Evolutionary conservation across 2,888 invertebrate species (phyloP).

Genomic region (Noctua comes): DNA sequence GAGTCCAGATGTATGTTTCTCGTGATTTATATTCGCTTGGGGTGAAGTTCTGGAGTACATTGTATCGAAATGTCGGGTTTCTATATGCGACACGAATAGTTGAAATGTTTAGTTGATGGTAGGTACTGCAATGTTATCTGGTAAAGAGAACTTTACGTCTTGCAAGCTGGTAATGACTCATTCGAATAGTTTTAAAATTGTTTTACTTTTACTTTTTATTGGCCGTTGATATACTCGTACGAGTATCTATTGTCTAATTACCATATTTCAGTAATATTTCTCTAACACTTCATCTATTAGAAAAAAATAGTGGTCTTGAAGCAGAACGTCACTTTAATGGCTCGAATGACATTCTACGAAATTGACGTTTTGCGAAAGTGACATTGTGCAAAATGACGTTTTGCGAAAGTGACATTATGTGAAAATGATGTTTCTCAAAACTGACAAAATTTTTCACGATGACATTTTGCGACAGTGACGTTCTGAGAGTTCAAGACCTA

Average conservation of each 20-base stretch:
- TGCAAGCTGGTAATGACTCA: background rate
- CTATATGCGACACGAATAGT: background rate
- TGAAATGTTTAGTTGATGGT: background rate
- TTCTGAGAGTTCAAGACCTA: background rate
- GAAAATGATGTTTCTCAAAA: too few relatives aligned
- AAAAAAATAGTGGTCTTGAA: background rate
- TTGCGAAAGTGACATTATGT: too few relatives aligned
- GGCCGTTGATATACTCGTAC: background rate
- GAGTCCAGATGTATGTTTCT: slow-evolving; percentile 29
- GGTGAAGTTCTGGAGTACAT: slow-evolving; percentile 10
- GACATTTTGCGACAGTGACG: too few relatives aligned
- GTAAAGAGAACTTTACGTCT: background rate
- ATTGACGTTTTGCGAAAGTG: too few relatives aligned
- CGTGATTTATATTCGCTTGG: slow-evolving; percentile 41
- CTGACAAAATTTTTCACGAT: too few relatives aligned
- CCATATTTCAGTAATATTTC: background rate
- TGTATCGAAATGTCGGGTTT: slow-evolving; percentile 1
- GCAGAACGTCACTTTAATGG: too few relatives aligned
- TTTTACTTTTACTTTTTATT: too few relatives aligned
- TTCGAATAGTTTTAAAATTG: background rate
- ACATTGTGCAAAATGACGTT: too few relatives aligned
- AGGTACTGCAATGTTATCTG: background rate
- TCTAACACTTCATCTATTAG: background rate
- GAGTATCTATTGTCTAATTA: background rate
- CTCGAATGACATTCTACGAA: too few relatives aligned